Conservation (phyloP, 2,113 vertebrate species). For the Etheostoma spectabile region DNA sequence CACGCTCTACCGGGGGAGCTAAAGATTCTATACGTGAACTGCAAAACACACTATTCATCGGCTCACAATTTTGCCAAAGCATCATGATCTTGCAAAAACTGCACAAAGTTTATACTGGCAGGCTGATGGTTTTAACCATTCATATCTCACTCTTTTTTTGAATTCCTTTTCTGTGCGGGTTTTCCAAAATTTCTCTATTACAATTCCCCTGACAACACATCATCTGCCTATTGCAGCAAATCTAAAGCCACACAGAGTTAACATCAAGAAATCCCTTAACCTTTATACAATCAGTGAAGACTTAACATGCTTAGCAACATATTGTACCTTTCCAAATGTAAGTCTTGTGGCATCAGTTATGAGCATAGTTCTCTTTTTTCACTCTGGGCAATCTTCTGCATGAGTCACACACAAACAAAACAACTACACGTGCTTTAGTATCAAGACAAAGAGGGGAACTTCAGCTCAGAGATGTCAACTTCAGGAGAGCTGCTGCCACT, state of each 20-base stretch:
- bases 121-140: neutral
- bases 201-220: neutral
- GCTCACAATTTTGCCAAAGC: neutral
- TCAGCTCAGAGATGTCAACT: slow-evolving; percentile 89
- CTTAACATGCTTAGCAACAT: neutral
- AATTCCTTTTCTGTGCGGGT: neutral
- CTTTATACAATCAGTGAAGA: neutral
- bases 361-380: neutral
- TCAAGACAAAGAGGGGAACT: slow-evolving; percentile 85
- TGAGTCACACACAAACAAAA: neutral
- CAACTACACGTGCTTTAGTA: slow-evolving; percentile 19
- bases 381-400: slow-evolving; percentile 1
- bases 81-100: neutral
- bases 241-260: neutral
- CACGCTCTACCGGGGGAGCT: too few species aligned
- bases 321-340: neutral
- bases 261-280: neutral
- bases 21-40: neutral
- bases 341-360: neutral
- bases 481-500: slow-evolving; percentile 95
- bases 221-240: slow-evolving; percentile 6
- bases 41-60: neutral
- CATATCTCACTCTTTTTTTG: neutral
- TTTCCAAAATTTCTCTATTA: neutral
- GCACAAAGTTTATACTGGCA: neutral